These are phyloP conservation scores for Melanocharis versteri DNA, from an alignment of 2,113 vertebrate species.

Conservation along the genomic window DNA sequence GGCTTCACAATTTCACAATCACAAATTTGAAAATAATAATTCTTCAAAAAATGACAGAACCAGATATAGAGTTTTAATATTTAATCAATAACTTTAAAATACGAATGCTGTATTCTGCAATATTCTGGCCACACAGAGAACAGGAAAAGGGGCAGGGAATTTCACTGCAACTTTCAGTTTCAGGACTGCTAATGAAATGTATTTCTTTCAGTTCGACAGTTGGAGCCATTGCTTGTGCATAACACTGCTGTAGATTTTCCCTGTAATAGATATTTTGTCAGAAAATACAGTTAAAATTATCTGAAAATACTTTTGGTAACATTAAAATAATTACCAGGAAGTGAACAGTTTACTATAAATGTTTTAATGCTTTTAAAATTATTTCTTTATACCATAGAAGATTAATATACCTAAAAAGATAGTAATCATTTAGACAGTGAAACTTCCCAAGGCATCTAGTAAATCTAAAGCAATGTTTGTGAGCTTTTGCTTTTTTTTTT, in stretches of 20 bases:
- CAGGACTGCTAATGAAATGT: not conserved
- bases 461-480: not conserved
- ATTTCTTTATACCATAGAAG: not conserved
- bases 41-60: not conserved
- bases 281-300: not conserved
- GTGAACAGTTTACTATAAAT: not conserved
- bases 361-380: not conserved
- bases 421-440: not conserved
- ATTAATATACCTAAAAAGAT: not conserved
- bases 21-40: not conserved
- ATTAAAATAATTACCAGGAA: not conserved
- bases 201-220: not conserved
- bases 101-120: not conserved
- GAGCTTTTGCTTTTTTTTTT: not conserved
- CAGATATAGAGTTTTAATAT: not conserved
- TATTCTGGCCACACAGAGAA: not conserved
- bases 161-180: not conserved
- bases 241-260: not conserved
- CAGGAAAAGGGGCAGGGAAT: not conserved
- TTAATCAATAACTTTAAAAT: not conserved
- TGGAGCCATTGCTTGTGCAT: not conserved
- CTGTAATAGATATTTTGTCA: not conserved
- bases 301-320: not conserved
- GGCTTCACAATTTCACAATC: not conserved
- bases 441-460: not conserved